Evolutionary conservation across 2,113 vertebrate species (phyloP).

Genomic region (Misgurnus anguillicaudatus): DNA sequence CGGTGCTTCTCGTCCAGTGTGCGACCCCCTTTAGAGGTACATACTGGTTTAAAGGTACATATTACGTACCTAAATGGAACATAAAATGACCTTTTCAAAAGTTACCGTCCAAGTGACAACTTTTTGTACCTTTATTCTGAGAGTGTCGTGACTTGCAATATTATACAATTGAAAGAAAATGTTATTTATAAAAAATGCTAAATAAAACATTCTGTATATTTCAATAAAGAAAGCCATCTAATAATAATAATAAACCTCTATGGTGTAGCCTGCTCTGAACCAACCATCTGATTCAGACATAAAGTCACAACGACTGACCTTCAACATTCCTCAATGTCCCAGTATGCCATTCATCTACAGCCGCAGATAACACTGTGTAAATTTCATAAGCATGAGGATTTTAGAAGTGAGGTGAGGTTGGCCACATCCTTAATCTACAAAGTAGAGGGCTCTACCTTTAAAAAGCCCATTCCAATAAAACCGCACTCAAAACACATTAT

Average conservation of each 20-base stretch:
- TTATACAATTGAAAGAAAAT: no score
- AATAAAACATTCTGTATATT: no score
- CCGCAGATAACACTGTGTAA: conserved; percentile 83
- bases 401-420: conserved; percentile 80
- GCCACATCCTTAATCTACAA: conserved; percentile 68
- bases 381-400: conserved; percentile 86
- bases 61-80: no score
- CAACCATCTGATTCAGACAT: conserved; percentile 26
- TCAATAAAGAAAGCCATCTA: background rate
- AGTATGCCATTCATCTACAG: conserved; percentile 87
- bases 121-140: no score
- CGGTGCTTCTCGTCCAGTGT: no score
- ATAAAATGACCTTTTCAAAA: no score
- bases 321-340: conserved; percentile 79
- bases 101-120: no score
- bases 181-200: no score
- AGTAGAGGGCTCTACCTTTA: conserved; percentile 27
- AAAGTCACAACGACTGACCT: conserved; percentile 72
- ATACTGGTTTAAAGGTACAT: no score
- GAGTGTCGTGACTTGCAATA: no score
- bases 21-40: no score
- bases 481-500: conserved; percentile 4
- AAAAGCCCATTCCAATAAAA: background rate
- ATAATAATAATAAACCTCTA: conserved; percentile 39
- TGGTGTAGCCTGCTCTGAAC: conserved; percentile 26